Evolutionary conservation across 2,888 invertebrate species (phyloP).

Genomic region (Drosophila vallismaia): DNA sequence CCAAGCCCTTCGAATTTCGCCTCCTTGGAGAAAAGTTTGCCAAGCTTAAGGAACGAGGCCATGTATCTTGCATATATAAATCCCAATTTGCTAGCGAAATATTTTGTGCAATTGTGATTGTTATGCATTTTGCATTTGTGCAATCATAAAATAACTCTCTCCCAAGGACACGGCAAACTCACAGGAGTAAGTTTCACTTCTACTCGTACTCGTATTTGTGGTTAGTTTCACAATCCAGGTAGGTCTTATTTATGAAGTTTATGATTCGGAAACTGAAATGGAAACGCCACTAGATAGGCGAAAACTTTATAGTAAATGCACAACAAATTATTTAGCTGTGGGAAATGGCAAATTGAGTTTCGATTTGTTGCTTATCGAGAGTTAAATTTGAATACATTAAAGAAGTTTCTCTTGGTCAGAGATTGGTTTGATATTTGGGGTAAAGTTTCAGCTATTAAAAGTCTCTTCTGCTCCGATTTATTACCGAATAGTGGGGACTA

Average conservation of each 20-base stretch:
- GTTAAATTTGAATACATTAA: neutral
- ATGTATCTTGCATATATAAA: slow-evolving; percentile 59
- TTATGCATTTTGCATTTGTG: slow-evolving; percentile 73
- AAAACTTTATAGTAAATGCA: slow-evolving; percentile 59
- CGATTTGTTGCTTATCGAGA: slow-evolving; percentile 22
- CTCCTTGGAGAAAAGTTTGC: slow-evolving; percentile 29
- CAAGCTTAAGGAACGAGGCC: slow-evolving; percentile 41
- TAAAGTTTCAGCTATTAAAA: neutral
- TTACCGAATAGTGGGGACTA: neutral
- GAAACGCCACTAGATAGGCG: slow-evolving; percentile 55
- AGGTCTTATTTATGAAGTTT: slow-evolving; percentile 56
- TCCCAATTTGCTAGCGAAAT: slow-evolving; percentile 71
- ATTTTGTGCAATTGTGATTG: slow-evolving; percentile 73
- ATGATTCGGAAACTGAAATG: slow-evolving; percentile 13
- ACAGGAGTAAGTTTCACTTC: slow-evolving; percentile 57
- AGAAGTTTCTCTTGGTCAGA: neutral
- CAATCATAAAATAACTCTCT: slow-evolving; percentile 59
- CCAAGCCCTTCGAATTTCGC: neutral
- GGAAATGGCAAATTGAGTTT: slow-evolving; percentile 41
- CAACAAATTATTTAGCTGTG: slow-evolving; percentile 60
- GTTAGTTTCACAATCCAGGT: slow-evolving; percentile 2
- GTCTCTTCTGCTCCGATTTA: neutral
- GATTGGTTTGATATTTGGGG: neutral
- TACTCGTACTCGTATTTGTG: slow-evolving; percentile 10
- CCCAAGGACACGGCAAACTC: slow-evolving; percentile 58